Conservation (phyloP, 1,140 invertebrate species). For the Lepidurus apus region DNA sequence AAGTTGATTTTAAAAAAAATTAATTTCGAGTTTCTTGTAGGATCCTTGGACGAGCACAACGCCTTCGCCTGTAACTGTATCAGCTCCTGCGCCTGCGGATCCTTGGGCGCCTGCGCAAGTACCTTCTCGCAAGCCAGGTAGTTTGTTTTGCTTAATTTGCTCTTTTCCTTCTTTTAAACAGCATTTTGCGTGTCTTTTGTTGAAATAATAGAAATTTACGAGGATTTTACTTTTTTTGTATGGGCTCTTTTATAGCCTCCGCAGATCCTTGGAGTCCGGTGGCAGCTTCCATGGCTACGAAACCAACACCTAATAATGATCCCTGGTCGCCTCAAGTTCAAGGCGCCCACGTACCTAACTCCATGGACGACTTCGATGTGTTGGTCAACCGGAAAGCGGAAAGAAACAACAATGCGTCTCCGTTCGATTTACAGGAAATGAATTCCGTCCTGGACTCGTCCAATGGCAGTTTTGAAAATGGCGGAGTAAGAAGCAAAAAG, state of each 20-base stretch:
- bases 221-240: background rate
- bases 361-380: constrained; percentile 75
- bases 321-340: constrained; percentile 42
- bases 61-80: constrained; percentile 33
- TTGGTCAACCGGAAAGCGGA: constrained; percentile 60
- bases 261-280: constrained; percentile 32
- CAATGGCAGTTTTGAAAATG: background rate
- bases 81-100: constrained; percentile 43
- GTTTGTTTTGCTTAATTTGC: background rate
- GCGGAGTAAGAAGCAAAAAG: constrained; percentile 54
- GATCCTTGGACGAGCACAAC: constrained; percentile 40
- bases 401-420: constrained; percentile 33
- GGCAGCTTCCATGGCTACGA: constrained; percentile 30
- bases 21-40: background rate
- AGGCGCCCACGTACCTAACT: constrained; percentile 43
- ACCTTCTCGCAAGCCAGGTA: constrained; percentile 4
- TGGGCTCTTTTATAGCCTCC: background rate
- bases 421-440: constrained; percentile 30
- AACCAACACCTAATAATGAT: constrained; percentile 38
- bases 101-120: constrained; percentile 53
- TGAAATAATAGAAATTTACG: background rate
- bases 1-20: background rate
- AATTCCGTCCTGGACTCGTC: constrained; percentile 23
- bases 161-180: too few species aligned
- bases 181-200: too few species aligned